These are phyloP conservation scores for Plectropomus leopardus DNA, from an alignment of 2,113 vertebrate species.

Conservation along the genomic window DNA sequence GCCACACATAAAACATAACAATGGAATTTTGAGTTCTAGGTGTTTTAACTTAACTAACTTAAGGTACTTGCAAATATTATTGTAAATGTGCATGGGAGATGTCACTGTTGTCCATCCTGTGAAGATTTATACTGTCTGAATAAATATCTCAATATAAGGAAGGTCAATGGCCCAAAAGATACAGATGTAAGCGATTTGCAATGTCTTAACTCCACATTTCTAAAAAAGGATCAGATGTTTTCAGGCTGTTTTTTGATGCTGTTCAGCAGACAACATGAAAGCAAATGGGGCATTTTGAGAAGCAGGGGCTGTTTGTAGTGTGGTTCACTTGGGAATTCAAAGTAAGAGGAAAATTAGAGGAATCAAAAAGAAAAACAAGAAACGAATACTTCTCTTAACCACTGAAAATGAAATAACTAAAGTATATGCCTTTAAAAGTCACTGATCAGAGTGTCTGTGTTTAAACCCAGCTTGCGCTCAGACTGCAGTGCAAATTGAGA, in stretches of 20 bases:
- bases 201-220: not conserved
- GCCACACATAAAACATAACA: no score
- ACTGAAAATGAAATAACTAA: conserved; percentile 23
- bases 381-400: not conserved
- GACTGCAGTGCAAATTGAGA: conserved; percentile 26
- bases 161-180: not conserved
- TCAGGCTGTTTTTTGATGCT: conserved; percentile 16
- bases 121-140: no score
- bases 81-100: no score
- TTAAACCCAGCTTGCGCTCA: conserved; percentile 28
- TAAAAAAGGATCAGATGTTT: conserved; percentile 19
- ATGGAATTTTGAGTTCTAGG: no score
- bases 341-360: conserved; percentile 31
- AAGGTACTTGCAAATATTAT: no score
- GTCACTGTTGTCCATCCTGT: no score
- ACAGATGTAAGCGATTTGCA: not conserved
- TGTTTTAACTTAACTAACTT: no score
- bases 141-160: no score
- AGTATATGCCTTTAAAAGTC: conserved; percentile 4
- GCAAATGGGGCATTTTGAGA: conserved; percentile 20
- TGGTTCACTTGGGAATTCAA: conserved; percentile 31
- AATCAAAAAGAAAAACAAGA: conserved; percentile 33
- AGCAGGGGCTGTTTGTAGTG: conserved; percentile 21
- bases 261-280: conserved; percentile 31
- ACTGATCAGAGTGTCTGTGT: conserved; percentile 30